Conservation (phyloP, 2,797 vertebrate genomes). For the Clarias fuscus region DNA sequence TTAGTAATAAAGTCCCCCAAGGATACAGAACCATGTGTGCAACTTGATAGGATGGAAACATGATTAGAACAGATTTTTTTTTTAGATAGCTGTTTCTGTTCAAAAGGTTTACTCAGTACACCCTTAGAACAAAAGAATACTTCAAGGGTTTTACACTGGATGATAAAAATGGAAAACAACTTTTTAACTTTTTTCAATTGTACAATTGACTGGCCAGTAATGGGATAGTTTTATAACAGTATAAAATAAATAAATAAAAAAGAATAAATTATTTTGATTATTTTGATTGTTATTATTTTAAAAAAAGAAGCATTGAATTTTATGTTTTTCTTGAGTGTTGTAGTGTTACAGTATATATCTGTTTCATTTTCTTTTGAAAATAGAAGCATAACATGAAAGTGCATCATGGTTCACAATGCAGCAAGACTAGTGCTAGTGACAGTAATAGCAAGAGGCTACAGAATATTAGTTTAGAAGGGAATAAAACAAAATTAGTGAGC, state of each 20-base stretch:
- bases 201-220: neutral
- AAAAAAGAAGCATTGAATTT: no score
- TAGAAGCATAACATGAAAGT: no score
- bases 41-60: neutral
- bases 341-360: no score
- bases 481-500: no score
- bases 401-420: no score
- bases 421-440: no score
- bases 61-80: neutral
- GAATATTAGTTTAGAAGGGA: no score
- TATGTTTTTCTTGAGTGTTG: no score
- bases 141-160: neutral
- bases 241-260: neutral
- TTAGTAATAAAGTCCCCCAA: neutral
- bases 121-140: neutral
- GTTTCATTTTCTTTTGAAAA: no score
- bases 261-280: no score
- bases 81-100: neutral
- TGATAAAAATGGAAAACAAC: neutral
- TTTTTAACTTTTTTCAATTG: neutral
- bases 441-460: no score
- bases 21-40: neutral
- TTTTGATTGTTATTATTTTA: no score
- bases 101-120: neutral
- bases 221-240: neutral